Evolutionary conservation across 2,888 invertebrate genomes (phyloP), one percentile per base, ranked within the genome.

Genomic region (Atethmia centrago): DNA sequence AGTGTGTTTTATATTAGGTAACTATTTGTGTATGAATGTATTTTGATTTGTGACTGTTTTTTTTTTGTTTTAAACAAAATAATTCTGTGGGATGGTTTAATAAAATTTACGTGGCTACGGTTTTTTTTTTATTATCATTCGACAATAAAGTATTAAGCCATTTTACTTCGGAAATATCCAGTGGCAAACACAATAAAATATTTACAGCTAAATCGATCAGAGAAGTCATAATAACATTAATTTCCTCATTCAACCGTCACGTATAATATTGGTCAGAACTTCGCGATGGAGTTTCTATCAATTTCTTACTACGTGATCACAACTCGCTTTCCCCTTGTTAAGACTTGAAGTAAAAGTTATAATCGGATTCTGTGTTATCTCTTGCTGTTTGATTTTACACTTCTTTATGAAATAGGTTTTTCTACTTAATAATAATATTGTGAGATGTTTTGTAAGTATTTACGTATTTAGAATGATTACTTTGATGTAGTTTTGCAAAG

Each of bases 261-360:
- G 85, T 87, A 84, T 31, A 64, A 71, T 68, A 85, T 87, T 87
- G 67, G 25, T 75, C 36, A 21, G 73, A 72, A 80, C 36, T 72
- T 64, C 56, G 47, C 40, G 21, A 61, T 62, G 51, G 53, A 62
- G 68, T 82, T 82, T 75, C 71, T 36, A 80, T 76, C 76, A 80
- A 76, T 79, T 74, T 67, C 62, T 31, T 36, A 45, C 36, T 79
- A 87, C 87, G 89, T 87, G 88, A 77, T 79, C 72, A 74, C 71
- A 85, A 74, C 68, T 76, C 63, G 58, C 61, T 80, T 65, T 71
- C 64, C 68, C 70, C 74, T 83, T 56, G 72, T 78, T 82, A 73
- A 31, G 77, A 81, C 70, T 82, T 79, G 0, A 28, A 82, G 63
- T 70, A 74, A 62, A 81, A 81, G 80, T 83, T 83, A 56, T 79